Evolutionary conservation across 2,888 invertebrate species (phyloP).

Genomic region (Hypercompe scribonia): DNA sequence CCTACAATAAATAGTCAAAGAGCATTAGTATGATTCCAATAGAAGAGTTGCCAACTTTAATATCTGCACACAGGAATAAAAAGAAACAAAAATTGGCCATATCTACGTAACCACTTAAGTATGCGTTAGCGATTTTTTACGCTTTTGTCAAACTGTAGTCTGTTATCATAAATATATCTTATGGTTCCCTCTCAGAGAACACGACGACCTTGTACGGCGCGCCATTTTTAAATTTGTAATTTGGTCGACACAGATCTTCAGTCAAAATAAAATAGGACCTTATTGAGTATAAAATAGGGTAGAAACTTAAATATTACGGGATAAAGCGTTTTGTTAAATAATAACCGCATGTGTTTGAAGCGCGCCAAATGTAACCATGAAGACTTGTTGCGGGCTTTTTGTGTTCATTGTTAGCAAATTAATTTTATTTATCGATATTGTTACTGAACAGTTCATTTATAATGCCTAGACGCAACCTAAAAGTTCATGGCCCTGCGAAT

Average conservation of each 20-base stretch:
- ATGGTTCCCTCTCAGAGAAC: background rate
- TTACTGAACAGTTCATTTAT: background rate
- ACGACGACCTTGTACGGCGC: background rate
- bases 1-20: too few species aligned
- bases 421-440: background rate
- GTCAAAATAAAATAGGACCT: background rate
- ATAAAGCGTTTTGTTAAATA: background rate
- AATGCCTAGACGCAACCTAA: background rate
- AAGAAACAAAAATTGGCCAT: background rate
- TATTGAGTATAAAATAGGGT: background rate
- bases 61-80: background rate
- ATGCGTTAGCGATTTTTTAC: background rate
- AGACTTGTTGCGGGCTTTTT: background rate
- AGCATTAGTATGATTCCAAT: too few species aligned
- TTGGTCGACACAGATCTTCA: background rate
- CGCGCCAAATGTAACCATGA: background rate
- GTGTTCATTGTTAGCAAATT: background rate
- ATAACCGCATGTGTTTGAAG: background rate
- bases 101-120: background rate
- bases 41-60: too few species aligned
- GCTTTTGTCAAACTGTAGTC: background rate
- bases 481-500: background rate
- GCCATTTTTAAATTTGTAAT: background rate
- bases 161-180: background rate
- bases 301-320: background rate